A percentile compares a stretch with the other conserved stretches of the same genome.
Conservation (phyloP, 2,888 invertebrate species). For the Caenorhabditis japonica region DNA sequence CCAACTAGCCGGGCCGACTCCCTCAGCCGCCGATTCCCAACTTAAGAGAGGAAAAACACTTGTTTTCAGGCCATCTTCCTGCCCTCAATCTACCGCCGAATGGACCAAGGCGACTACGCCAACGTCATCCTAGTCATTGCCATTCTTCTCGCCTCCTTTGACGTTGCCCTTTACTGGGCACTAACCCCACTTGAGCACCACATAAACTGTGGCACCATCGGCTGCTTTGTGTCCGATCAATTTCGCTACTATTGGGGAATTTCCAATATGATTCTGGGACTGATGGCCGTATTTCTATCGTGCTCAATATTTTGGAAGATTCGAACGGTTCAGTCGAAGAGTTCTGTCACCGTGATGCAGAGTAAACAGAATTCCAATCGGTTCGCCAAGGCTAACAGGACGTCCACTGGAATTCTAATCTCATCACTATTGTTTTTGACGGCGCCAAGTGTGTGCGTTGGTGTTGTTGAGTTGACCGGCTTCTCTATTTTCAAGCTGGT, state of each 20-base stretch:
- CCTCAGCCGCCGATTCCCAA: too few species aligned
- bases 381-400: conserved; percentile 18
- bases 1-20: too few species aligned
- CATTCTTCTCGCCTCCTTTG: conserved; percentile 15
- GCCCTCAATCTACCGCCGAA: conserved; percentile 17
- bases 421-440: conserved; percentile 30
- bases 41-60: neutral
- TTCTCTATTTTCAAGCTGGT: conserved; percentile 36
- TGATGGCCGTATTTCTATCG: conserved; percentile 21
- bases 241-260: conserved; percentile 44
- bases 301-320: conserved; percentile 23
- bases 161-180: conserved; percentile 21
- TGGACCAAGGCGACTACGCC: conserved; percentile 34
- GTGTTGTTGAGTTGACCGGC: conserved; percentile 32
- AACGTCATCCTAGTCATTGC: conserved; percentile 10
- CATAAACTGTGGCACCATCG: conserved; percentile 34
- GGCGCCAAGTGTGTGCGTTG: conserved; percentile 27
- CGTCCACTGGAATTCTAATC: conserved; percentile 29
- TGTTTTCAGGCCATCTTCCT: conserved; percentile 28
- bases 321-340: conserved; percentile 7
- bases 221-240: conserved; percentile 37
- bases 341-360: neutral
- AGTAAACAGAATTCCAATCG: conserved; percentile 1
- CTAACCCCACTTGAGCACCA: conserved; percentile 22
- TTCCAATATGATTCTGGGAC: conserved; percentile 35